phyloP scores from a whole-genome alignment of 2,888 invertebrate genomes.

The Scaptomyza polygonia region DNA sequence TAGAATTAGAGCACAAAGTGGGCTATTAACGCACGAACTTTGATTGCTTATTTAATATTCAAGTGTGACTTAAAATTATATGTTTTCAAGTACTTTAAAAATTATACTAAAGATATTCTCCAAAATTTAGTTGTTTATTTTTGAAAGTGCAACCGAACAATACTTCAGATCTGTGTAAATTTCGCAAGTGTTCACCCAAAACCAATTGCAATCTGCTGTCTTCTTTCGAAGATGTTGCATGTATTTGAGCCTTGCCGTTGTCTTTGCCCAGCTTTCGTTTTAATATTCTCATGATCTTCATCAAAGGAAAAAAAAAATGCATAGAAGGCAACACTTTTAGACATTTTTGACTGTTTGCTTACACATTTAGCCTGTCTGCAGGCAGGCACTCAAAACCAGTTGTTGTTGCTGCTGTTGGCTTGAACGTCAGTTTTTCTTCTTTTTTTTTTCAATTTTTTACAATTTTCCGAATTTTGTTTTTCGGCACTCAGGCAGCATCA shows the following conservation, averaged over 20 bases:
- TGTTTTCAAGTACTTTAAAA: not conserved
- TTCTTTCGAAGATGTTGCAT: slow-evolving; percentile 2
- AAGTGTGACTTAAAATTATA: not conserved
- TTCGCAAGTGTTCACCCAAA: not conserved
- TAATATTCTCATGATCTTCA: slow-evolving; percentile 11
- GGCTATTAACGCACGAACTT: slow-evolving; percentile 7
- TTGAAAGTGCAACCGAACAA: not conserved
- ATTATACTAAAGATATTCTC: not conserved
- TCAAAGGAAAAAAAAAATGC: slow-evolving; percentile 17
- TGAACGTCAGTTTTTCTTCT: slow-evolving; percentile 36
- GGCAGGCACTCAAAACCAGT: slow-evolving; percentile 67
- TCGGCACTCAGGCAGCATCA: slow-evolving; percentile 56
- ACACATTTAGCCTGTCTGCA: slow-evolving; percentile 58
- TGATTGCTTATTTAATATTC: slow-evolving; percentile 29
- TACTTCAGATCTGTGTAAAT: slow-evolving; percentile 2
- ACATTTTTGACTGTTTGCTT: slow-evolving; percentile 52
- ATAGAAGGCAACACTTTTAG: slow-evolving; percentile 43
- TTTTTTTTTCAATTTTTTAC: slow-evolving; percentile 37
- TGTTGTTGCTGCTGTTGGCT: slow-evolving; percentile 53
- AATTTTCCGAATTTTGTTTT: slow-evolving; percentile 34
- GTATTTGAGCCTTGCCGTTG: not conserved
- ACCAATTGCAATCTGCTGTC: not conserved
- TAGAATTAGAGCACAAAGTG: slow-evolving; percentile 3
- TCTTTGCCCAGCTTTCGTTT: not conserved
- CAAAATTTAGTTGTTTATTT: not conserved